These are phyloP conservation scores for Marasmarcha lunaedactyla DNA, from an alignment of 2,888 invertebrate genomes.

Conservation along the genomic window DNA sequence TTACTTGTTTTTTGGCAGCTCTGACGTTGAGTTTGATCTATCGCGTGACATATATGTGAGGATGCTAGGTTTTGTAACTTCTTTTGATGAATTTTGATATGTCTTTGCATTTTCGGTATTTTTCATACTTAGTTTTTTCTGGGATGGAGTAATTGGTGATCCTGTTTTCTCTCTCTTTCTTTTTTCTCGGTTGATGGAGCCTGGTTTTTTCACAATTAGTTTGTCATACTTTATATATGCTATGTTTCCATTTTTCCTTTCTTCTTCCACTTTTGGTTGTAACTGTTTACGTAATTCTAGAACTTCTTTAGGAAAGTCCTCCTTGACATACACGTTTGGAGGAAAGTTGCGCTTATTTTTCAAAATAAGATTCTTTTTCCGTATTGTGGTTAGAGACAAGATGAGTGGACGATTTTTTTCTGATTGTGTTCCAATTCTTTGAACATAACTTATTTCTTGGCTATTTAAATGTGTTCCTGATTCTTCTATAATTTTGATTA, in stretches of 20 bases:
- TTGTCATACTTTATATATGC: conserved; percentile 8
- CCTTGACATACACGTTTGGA: conserved; percentile 7
- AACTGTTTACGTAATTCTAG: conserved; percentile 7
- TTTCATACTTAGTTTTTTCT: not conserved
- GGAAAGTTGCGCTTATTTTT: conserved; percentile 8
- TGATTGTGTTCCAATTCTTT: conserved; percentile 6
- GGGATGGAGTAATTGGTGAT: conserved; percentile 2
- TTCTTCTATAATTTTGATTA: conserved; percentile 8
- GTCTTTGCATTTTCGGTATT: not conserved
- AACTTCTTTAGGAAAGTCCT: conserved; percentile 8
- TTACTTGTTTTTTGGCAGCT: not conserved
- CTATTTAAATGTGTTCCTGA: conserved; percentile 5
- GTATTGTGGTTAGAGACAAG: conserved; percentile 6
- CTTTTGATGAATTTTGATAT: not conserved
- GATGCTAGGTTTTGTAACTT: not conserved
- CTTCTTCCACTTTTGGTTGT: conserved; percentile 8
- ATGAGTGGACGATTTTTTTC: conserved; percentile 9
- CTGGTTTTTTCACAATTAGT: conserved; percentile 6
- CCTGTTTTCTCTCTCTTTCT: conserved; percentile 5
- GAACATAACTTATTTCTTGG: conserved; percentile 7
- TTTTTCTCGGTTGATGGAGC: conserved; percentile 6
- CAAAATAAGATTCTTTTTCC: conserved; percentile 11
- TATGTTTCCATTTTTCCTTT: conserved; percentile 7
- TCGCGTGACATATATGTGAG: not conserved
- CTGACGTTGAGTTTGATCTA: not conserved